Conservation (phyloP, 2,113 vertebrate genomes). For the Lagopus muta region DNA sequence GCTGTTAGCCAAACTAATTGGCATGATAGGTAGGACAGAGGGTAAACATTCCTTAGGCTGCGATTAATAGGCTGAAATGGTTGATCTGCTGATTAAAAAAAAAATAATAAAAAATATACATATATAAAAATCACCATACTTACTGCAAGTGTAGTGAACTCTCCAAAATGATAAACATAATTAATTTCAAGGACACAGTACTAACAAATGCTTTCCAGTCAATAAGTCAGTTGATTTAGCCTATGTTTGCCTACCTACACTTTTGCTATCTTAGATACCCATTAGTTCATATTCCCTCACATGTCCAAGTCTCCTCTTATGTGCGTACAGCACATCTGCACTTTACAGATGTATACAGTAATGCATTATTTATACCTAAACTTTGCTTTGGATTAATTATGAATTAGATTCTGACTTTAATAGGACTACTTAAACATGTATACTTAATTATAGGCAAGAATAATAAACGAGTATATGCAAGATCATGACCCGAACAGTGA, state of each 20-base stretch:
- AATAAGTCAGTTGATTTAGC: not conserved
- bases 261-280: not conserved
- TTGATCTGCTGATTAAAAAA: not conserved
- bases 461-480: constrained; percentile 30
- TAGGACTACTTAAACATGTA: constrained; percentile 24
- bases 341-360: constrained; percentile 37
- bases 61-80: constrained; percentile 18
- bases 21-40: not conserved
- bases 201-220: constrained; percentile 1
- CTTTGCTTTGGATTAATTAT: constrained; percentile 58
- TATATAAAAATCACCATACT: not conserved
- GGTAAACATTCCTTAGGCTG: constrained; percentile 12
- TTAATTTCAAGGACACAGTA: not conserved
- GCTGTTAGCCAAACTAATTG: constrained; percentile 28
- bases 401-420: constrained; percentile 33
- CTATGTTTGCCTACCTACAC: not conserved
- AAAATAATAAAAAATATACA: not conserved
- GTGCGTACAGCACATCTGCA: not conserved
- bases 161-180: not conserved
- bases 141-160: not conserved
- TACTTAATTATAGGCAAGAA: constrained; percentile 39
- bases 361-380: constrained; percentile 57
- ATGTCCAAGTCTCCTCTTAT: not conserved
- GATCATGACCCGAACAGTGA: constrained; percentile 43
- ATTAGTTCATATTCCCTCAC: not conserved